phyloP scores from a whole-genome alignment of 2,888 invertebrate genomes.

The Agonopterix arenella region DNA sequence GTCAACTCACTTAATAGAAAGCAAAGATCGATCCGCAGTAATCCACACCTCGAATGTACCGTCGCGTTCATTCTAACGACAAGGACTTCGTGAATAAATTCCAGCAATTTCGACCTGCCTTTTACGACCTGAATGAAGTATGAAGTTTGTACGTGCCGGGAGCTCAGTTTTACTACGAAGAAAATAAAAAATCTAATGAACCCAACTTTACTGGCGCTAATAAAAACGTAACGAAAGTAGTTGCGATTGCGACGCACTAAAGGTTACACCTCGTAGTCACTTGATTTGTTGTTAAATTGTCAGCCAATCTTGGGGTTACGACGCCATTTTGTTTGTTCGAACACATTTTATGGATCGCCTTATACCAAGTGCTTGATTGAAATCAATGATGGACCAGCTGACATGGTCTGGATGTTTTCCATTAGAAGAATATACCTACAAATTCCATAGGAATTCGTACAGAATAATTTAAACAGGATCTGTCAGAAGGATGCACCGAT shows the following conservation, averaged over 20 bases:
- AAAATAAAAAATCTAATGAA: slow-evolving; percentile 60
- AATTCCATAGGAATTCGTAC: too few relatives aligned
- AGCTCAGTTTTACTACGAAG: slow-evolving; percentile 43
- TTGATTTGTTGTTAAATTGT: slow-evolving; percentile 25
- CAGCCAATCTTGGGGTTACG: neutral
- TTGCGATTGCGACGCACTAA: slow-evolving; percentile 19
- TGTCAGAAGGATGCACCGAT: too few relatives aligned
- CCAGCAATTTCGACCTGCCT: slow-evolving; percentile 42
- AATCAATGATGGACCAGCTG: too few relatives aligned
- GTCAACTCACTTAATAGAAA: too few relatives aligned
- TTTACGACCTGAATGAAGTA: slow-evolving; percentile 57
- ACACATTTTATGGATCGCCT: too few relatives aligned
- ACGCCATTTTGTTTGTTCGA: neutral
- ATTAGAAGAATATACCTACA: too few relatives aligned
- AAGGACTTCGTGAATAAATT: slow-evolving; percentile 47
- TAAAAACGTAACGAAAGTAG: slow-evolving; percentile 43
- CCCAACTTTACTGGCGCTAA: slow-evolving; percentile 45
- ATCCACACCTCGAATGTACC: neutral
- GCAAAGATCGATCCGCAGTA: neutral
- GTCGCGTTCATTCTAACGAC: neutral
- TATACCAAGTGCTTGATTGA: too few relatives aligned
- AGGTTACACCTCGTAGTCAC: slow-evolving; percentile 29
- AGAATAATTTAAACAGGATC: too few relatives aligned
- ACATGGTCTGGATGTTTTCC: too few relatives aligned
- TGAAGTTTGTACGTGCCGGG: slow-evolving; percentile 47